Evolutionary conservation across 2,113 vertebrate species (phyloP).

Genomic region (Lynx canadensis): DNA sequence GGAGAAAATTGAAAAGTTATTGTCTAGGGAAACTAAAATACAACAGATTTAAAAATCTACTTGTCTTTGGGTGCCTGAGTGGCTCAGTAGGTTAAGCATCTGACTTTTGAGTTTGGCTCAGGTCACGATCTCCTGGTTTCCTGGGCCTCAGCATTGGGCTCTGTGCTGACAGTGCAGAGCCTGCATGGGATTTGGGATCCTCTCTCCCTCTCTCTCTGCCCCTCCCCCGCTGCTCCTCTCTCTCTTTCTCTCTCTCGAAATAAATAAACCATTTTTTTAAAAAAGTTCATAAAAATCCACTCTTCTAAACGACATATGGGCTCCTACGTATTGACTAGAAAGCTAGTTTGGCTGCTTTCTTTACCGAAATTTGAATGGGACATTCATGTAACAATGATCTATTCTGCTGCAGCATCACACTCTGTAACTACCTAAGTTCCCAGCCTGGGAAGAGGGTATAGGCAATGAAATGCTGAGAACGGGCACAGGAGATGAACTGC

Average conservation of each 20-base stretch:
- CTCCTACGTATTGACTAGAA: neutral
- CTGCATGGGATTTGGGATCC: no score
- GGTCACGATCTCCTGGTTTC: no score
- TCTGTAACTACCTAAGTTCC: neutral
- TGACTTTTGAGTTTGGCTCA: no score
- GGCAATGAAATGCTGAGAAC: neutral
- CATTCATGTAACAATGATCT: neutral
- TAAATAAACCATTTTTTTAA: no score
- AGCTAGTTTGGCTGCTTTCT: neutral
- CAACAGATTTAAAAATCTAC: neutral
- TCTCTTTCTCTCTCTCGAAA: no score
- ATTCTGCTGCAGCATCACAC: neutral
- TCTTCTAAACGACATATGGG: neutral
- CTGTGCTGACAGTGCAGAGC: no score
- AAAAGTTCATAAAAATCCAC: no score
- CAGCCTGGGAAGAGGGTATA: neutral
- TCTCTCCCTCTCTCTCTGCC: no score
- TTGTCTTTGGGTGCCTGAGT: neutral
- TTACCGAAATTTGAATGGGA: neutral
- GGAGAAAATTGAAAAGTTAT: neutral
- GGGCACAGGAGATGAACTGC: neutral
- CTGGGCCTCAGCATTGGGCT: no score
- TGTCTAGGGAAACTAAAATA: neutral
- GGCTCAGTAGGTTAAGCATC: no score
- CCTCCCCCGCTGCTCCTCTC: no score